Conservation (phyloP, 2,797 vertebrate species). For the Sebastes baramenuke region DNA sequence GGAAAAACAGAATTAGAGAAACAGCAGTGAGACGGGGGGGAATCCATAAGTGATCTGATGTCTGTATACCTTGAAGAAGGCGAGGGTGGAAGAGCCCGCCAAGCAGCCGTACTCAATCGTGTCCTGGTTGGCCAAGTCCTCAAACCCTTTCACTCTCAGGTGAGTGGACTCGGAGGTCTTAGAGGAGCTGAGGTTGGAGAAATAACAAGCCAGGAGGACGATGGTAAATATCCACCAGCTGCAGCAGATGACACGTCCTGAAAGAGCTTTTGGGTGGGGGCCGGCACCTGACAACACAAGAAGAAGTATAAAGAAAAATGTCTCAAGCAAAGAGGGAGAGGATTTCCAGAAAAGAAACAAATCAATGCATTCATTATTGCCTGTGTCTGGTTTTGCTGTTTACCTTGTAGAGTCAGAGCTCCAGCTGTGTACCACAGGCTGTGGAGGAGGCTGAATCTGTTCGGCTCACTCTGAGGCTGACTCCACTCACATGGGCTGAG, state of each 20-base stretch:
- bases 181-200: slow-evolving; percentile 86
- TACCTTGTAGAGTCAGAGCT: slow-evolving; percentile 90
- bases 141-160: slow-evolving; percentile 85
- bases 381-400: slow-evolving; percentile 1
- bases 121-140: slow-evolving; percentile 89
- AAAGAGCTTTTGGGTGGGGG: slow-evolving; percentile 87
- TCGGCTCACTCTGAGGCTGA: slow-evolving; percentile 84
- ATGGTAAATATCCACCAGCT: slow-evolving; percentile 91
- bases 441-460: slow-evolving; percentile 85
- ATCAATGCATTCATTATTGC: not conserved
- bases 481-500: slow-evolving; percentile 91
- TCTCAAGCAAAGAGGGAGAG: not conserved
- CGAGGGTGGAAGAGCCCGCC: slow-evolving; percentile 86
- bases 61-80: slow-evolving; percentile 87
- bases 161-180: slow-evolving; percentile 78
- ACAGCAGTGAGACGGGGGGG: not conserved
- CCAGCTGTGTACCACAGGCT: slow-evolving; percentile 91
- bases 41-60: not conserved
- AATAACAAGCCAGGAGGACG: slow-evolving; percentile 87
- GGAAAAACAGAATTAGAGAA: slow-evolving; percentile 1
- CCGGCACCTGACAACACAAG: slow-evolving; percentile 80
- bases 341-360: not conserved
- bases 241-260: slow-evolving; percentile 85
- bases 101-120: slow-evolving; percentile 88
- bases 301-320: not conserved